Evolutionary conservation across 2,888 invertebrate genomes (phyloP), one percentile per base, ranked within the genome.

Genomic region (Aporophyla lueneburgensis): DNA sequence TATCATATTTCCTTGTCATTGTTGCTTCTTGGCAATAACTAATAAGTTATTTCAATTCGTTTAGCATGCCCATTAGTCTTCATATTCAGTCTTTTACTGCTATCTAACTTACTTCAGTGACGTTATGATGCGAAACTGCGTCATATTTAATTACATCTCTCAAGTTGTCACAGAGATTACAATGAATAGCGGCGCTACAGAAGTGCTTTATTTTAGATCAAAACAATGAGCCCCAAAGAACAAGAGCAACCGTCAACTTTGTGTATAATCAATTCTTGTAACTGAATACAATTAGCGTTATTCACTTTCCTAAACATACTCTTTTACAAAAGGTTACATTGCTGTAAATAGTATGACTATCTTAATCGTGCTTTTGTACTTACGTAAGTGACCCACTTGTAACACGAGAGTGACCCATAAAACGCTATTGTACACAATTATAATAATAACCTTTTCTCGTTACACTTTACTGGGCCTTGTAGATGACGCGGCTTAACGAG

Each of bases 371-470:
- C 85, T 81, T 87, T 88, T 90, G 89, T 89, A 85, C 83, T 80
- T 77, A 86, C 80, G 79, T 77, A 77, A 76, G 75, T 76, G 80
- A 86, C 88, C 83, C 80, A 88, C 89, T 86, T 88, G 87, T 87
- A 86, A 89, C 85, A 83, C 82, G 87, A 87, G 90, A 88, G 86
- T 81, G 87, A 86, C 86, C 87, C 74, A 88, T 89, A 81, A 87
- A 83, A 84, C 51, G 78, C 78, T 85, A 87, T 86, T 90, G 87
- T 84, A 83, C 76, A 80, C 77, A 73, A 85, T 78, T 78, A 80
- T 78, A 69, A 78, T 87, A 87, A 87, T 76, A 82, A 80, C 73
- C 33, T 85, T 80, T 88, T 85, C 84, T 80, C 66, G 81, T 83
- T 70, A 88, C 84, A 81, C 86, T 86, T 77, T 43, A 79, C 76